Evolutionary conservation across 2,113 vertebrate species (phyloP).

Genomic region (Coregonus clupeaformis): DNA sequence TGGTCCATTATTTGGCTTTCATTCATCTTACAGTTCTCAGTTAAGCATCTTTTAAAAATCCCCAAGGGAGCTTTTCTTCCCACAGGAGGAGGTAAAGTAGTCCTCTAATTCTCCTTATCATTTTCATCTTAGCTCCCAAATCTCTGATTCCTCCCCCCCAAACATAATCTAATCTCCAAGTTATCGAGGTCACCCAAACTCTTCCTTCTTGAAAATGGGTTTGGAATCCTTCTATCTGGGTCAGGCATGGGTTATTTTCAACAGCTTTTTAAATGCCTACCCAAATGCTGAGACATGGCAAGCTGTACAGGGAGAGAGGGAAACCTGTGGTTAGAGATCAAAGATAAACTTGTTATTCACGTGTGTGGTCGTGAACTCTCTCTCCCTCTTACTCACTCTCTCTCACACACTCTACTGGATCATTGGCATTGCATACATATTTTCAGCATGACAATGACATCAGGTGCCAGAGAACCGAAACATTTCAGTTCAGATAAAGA

Average conservation of each 20-base stretch:
- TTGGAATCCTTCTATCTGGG: constrained; percentile 31
- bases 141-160: constrained; percentile 9
- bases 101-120: constrained; percentile 7
- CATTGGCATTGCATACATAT: constrained; percentile 33
- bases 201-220: constrained; percentile 26
- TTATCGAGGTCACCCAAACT: constrained; percentile 17
- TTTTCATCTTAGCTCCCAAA: constrained; percentile 21
- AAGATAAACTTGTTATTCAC: background rate
- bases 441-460: constrained; percentile 40
- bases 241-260: constrained; percentile 36
- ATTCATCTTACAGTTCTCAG: too few species aligned
- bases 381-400: constrained; percentile 10
- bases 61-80: background rate
- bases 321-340: background rate
- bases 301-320: background rate
- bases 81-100: background rate
- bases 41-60: too few species aligned
- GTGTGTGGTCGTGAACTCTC: background rate
- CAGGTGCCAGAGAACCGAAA: constrained; percentile 20
- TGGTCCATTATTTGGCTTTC: too few species aligned
- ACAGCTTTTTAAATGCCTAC: constrained; percentile 27
- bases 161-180: constrained; percentile 37
- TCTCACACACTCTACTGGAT: constrained; percentile 14
- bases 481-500: constrained; percentile 8
- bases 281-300: background rate